Conservation (phyloP, 64 coral and sea anemone genomes). For the Pocillopora verrucosa region DNA sequence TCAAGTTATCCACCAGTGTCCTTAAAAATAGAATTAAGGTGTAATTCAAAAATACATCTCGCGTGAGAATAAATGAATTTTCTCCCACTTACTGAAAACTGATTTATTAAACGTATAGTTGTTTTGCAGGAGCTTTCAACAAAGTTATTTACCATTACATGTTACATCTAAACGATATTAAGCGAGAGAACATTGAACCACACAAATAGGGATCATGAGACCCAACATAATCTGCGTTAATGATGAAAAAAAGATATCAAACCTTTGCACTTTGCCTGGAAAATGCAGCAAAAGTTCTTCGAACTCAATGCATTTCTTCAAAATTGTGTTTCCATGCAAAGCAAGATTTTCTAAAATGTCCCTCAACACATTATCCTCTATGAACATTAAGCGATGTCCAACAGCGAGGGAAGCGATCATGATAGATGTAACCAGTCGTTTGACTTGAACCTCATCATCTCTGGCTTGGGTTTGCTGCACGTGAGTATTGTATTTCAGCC, state of each 20-base stretch:
- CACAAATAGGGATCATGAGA: no score
- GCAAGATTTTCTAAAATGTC: neutral
- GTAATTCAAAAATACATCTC: no score
- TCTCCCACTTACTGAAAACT: no score
- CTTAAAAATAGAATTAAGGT: neutral
- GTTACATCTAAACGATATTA: no score
- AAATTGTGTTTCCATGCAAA: neutral
- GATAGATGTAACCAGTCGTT: conserved; percentile 14
- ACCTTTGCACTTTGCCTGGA: neutral
- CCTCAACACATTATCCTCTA: neutral
- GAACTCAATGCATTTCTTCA: neutral
- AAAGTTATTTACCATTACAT: no score
- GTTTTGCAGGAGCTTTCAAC: no score
- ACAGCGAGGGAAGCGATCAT: conserved; percentile 6
- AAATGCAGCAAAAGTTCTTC: neutral
- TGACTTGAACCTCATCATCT: neutral
- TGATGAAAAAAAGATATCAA: no score
- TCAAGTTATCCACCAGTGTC: neutral
- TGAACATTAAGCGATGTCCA: neutral
- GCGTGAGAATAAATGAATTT: no score
- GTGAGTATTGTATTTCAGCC: neutral
- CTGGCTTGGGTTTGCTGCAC: neutral
- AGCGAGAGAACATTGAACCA: no score
- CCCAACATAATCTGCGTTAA: no score
- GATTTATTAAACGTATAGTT: no score